phyloP scores from a whole-genome alignment of 1,140 invertebrate genomes.

The Megathymus violae region DNA sequence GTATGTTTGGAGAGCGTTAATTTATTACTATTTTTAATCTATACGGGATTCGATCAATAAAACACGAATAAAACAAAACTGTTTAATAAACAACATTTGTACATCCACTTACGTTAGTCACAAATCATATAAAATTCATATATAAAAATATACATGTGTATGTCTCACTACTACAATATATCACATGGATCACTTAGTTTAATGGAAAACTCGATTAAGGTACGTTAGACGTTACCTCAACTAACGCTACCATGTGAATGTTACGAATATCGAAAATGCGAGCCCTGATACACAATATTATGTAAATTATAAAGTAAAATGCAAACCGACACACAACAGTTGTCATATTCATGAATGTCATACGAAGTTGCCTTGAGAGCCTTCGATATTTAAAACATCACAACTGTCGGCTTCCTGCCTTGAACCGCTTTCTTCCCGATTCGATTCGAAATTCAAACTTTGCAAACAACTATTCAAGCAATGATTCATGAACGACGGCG shows the following conservation, averaged over 20 bases:
- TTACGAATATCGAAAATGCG: conserved; percentile 21
- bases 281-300: conserved; percentile 1
- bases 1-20: too few species aligned
- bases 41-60: too few species aligned
- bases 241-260: conserved; percentile 25
- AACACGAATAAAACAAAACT: conserved; percentile 17
- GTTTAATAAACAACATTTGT: conserved; percentile 50
- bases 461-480: too few species aligned
- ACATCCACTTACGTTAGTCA: conserved; percentile 46
- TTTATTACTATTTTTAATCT: too few species aligned
- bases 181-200: conserved; percentile 29
- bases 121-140: conserved; percentile 37
- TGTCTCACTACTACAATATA: conserved; percentile 22
- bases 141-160: conserved; percentile 33
- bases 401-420: too few species aligned
- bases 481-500: too few species aligned
- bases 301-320: conserved; percentile 22
- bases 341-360: conserved; percentile 10
- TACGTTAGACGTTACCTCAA: conserved; percentile 7
- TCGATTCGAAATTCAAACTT: too few species aligned
- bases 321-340: conserved; percentile 17
- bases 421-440: too few species aligned
- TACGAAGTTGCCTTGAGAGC: conserved; percentile 15
- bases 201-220: conserved; percentile 24
- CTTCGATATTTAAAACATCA: too few species aligned